Base-by-base conservation (phyloP, 2,797 vertebrate species). In the Arctocebus calabarensis region DNA sequence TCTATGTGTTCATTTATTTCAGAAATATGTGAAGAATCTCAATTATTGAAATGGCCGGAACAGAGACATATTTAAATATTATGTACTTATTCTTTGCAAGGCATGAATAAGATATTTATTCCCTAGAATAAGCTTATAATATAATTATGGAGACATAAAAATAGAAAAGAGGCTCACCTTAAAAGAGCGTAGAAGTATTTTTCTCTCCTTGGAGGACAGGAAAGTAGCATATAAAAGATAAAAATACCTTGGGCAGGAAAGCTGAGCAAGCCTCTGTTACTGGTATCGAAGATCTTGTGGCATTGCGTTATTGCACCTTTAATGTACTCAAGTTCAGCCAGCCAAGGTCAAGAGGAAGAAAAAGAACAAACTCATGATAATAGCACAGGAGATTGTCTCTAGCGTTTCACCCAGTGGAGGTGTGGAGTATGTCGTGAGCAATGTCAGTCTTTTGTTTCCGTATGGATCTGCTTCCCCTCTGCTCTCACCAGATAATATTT, bases 301-400 rank as follows among this genome's bases (percentile, higher is more conserved):
- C 32, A 22, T 59, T 45, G 34, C 17, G 9, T 68, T 79, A 66
- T 43, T 37, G 37, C 43, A 75, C 16, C 22, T 74, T 93, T 66
- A 55, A 75, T 37, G 73, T 88, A 74, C 71, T 88, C 73, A 55
- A 64, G n/a, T 79, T 96, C 62, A 88, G 11, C 71, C 27, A 79
- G 52, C 70, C 8, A 59, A 84, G 57, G 45, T 87, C 32, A 62
- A 75, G 81, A 57, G 32, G 64, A 70, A 40, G 17, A 22, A 19
- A 83, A 40, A 57, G 74, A 59, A 88, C 4, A 25, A 90, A 34
- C 48, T 68, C 27, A 61, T 64, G 22, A 64, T 48, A 37, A 45
- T 71, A 84, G 48, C n/a, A 32, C 19, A 2, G 55, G 48, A 78
- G 64, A 27, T 27, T 77, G 14, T 4, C 13, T 19, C 29, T 75